Evolutionary conservation across 2,797 vertebrate species (phyloP).

Genomic region (Zenarchopterus dispar): DNA sequence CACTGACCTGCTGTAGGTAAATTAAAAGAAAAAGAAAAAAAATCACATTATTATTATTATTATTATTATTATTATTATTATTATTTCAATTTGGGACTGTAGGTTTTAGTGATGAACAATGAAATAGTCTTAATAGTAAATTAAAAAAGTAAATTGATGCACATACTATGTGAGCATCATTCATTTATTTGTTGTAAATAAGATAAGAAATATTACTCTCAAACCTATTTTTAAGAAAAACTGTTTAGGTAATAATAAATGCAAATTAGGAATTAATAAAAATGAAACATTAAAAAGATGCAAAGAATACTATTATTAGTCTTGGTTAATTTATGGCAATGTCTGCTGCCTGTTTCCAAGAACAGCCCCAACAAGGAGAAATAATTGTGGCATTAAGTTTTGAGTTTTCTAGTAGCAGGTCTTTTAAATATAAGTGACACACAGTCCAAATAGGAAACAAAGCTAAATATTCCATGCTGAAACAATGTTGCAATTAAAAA

Average conservation of each 20-base stretch:
- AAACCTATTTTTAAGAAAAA: too few relatives aligned
- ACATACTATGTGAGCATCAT: too few relatives aligned
- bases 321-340: not conserved
- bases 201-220: too few relatives aligned
- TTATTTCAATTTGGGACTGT: not conserved
- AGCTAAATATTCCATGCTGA: conserved; percentile 11
- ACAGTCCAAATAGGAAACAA: conserved; percentile 2
- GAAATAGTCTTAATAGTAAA: too few relatives aligned
- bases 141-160: too few relatives aligned
- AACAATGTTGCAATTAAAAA: conserved; percentile 9
- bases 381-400: not conserved
- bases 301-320: not conserved
- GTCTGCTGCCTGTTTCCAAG: not conserved
- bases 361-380: conserved; percentile 4
- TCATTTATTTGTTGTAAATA: too few relatives aligned
- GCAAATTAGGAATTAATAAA: too few relatives aligned
- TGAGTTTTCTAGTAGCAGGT: not conserved
- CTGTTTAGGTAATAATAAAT: too few relatives aligned
- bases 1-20: conserved; percentile 22
- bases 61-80: too few relatives aligned
- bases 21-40: conserved; percentile 2
- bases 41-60: not conserved
- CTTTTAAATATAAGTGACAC: conserved; percentile 12
- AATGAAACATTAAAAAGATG: too few relatives aligned
- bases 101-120: conserved; percentile 3